Percentiles rank a stretch among this genome's conserved stretches.
phyloP scores from a whole-genome alignment of 2,888 invertebrate genomes.

The Hoplodrina blanda region DNA sequence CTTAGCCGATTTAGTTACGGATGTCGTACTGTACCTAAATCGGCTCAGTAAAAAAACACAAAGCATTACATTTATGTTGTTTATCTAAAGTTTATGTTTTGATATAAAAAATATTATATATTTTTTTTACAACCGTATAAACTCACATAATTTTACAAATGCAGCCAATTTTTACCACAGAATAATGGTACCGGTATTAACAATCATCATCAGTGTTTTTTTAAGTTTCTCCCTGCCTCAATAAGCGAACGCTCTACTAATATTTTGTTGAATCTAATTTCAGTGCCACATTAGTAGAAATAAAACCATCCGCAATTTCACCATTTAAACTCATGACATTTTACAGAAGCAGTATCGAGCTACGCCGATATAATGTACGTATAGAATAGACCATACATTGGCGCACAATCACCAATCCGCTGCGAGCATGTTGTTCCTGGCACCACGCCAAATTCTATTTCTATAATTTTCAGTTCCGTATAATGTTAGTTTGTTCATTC shows the following conservation, averaged over 20 bases:
- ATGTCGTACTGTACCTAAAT: too few species aligned
- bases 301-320: conserved; percentile 35
- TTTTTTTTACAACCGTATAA: too few species aligned
- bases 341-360: conserved; percentile 37
- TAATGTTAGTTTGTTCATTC: conserved; percentile 52
- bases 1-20: too few species aligned
- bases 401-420: conserved; percentile 53
- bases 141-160: too few species aligned
- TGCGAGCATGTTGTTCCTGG: conserved; percentile 58
- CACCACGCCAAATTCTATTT: conserved; percentile 63
- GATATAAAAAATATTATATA: too few species aligned
- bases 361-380: conserved; percentile 41
- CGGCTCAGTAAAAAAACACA: too few species aligned
- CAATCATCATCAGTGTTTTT: neutral
- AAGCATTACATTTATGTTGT: too few species aligned
- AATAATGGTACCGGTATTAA: too few species aligned
- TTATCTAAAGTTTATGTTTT: too few species aligned
- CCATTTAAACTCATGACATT: conserved; percentile 42
- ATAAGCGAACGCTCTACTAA: neutral
- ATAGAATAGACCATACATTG: conserved; percentile 35
- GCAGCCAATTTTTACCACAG: too few species aligned
- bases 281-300: conserved; percentile 30
- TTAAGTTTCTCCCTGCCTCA: neutral
- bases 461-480: conserved; percentile 58
- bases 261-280: conserved; percentile 5